These are phyloP conservation scores for Sphaerophoria taeniata DNA, from an alignment of 2,888 invertebrate species.

Conservation along the genomic window DNA sequence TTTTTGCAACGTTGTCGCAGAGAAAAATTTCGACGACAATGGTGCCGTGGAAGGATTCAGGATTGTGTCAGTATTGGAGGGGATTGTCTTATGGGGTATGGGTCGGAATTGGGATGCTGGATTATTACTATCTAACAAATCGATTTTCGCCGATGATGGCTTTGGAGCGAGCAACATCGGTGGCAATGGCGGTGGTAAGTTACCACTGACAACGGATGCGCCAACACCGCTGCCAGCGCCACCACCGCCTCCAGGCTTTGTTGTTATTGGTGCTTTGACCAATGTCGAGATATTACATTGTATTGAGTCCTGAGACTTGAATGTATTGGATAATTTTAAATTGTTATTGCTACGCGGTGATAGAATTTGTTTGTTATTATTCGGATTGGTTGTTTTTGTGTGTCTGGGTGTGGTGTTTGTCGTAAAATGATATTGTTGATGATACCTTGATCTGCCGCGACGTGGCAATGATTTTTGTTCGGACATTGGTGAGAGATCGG, in stretches of 20 bases:
- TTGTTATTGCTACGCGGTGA: conserved; percentile 82
- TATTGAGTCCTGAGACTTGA: conserved; percentile 83
- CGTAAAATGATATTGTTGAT: conserved; percentile 84
- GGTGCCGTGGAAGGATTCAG: conserved; percentile 82
- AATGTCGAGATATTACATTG: conserved; percentile 82
- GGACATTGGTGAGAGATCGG: conserved; percentile 90
- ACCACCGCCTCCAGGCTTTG: conserved; percentile 76
- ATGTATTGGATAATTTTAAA: conserved; percentile 82
- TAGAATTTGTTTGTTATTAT: conserved; percentile 81
- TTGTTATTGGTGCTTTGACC: conserved; percentile 81
- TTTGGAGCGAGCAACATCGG: conserved; percentile 76
- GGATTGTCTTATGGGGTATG: conserved; percentile 82
- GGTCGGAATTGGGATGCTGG: conserved; percentile 83
- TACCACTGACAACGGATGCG: not conserved
- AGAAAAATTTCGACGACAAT: conserved; percentile 82
- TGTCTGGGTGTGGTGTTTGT: conserved; percentile 84
- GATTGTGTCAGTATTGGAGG: conserved; percentile 77
- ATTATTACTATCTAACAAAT: conserved; percentile 77
- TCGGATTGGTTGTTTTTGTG: conserved; percentile 82
- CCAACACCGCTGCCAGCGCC: conserved; percentile 19
- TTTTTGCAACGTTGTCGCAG: conserved; percentile 82
- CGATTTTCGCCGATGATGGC: conserved; percentile 72
- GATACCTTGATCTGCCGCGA: conserved; percentile 88
- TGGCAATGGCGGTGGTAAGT: conserved; percentile 66
- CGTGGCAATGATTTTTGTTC: conserved; percentile 90